Evolutionary conservation across 2,888 invertebrate species (phyloP).

Genomic region (Camponotus fellah): DNA sequence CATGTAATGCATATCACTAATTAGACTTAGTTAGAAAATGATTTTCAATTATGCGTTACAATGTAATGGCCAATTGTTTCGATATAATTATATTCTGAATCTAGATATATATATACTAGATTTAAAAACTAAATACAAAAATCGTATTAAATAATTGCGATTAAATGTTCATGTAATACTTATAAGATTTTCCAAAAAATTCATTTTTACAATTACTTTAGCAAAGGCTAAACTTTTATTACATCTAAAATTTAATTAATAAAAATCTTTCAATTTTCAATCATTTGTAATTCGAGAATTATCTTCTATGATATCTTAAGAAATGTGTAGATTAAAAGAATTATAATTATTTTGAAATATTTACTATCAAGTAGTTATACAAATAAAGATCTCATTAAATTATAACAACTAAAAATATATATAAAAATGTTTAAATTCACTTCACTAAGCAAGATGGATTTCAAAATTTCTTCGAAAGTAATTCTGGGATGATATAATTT

Average conservation of each 20-base stretch:
- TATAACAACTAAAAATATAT: neutral
- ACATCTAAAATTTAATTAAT: neutral
- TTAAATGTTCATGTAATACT: neutral
- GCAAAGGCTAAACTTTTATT: neutral
- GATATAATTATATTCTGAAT: neutral
- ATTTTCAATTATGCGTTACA: neutral
- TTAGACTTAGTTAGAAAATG: constrained; percentile 31
- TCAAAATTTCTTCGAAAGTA: neutral
- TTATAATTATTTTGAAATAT: neutral
- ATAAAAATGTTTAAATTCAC: neutral
- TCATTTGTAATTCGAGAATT: neutral
- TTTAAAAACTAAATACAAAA: neutral
- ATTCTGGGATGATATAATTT: neutral
- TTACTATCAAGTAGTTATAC: neutral
- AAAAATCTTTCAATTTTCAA: neutral
- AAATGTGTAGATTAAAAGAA: neutral
- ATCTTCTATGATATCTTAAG: neutral
- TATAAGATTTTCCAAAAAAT: neutral
- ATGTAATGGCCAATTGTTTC: neutral
- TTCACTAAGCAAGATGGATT: neutral
- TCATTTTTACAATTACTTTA: neutral
- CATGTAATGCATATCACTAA: neutral
- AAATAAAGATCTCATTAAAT: constrained; percentile 5
- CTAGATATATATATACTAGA: neutral
- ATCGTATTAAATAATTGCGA: neutral